phyloP scores from a whole-genome alignment of 2,113 vertebrate genomes.

The Hiodon tergisus region DNA sequence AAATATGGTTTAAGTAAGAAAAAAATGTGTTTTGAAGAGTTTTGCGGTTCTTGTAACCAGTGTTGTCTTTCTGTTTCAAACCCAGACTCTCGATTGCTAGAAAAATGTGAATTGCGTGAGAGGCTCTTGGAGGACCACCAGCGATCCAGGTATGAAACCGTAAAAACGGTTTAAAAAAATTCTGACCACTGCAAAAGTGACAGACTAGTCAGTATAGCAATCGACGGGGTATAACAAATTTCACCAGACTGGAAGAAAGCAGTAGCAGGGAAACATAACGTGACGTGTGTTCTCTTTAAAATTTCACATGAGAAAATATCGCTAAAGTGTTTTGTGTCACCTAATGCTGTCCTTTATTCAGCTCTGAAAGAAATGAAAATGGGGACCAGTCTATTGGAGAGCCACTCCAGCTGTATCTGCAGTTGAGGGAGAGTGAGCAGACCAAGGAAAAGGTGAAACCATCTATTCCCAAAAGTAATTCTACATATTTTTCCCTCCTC shows the following conservation, averaged over 20 bases:
- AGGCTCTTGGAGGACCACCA: slow-evolving; percentile 45
- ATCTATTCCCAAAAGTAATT: background rate
- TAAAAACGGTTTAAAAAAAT: background rate
- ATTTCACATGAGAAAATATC: too few species aligned
- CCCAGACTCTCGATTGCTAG: slow-evolving; percentile 55
- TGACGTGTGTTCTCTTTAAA: background rate
- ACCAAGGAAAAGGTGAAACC: slow-evolving; percentile 49
- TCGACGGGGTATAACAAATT: too few species aligned
- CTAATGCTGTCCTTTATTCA: background rate
- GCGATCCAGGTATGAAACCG: slow-evolving; percentile 37
- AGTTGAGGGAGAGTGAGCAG: slow-evolving; percentile 56
- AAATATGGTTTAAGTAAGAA: too few species aligned
- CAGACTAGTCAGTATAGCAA: too few species aligned
- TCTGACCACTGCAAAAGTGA: too few species aligned
- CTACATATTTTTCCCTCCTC: too few species aligned
- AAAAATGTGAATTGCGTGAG: slow-evolving; percentile 48
- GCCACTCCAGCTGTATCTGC: slow-evolving; percentile 36
- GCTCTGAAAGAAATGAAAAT: slow-evolving; percentile 27
- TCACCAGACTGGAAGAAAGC: too few species aligned
- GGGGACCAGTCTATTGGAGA: slow-evolving; percentile 23
- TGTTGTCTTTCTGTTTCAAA: slow-evolving; percentile 6
- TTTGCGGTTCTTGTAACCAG: background rate
- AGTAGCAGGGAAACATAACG: too few species aligned
- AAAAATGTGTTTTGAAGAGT: background rate
- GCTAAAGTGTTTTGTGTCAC: too few species aligned